Percentiles rank a stretch among this genome's conserved stretches.
Evolutionary conservation across 2,797 vertebrate genomes (phyloP).

Genomic region (Echeneis naucrates): DNA sequence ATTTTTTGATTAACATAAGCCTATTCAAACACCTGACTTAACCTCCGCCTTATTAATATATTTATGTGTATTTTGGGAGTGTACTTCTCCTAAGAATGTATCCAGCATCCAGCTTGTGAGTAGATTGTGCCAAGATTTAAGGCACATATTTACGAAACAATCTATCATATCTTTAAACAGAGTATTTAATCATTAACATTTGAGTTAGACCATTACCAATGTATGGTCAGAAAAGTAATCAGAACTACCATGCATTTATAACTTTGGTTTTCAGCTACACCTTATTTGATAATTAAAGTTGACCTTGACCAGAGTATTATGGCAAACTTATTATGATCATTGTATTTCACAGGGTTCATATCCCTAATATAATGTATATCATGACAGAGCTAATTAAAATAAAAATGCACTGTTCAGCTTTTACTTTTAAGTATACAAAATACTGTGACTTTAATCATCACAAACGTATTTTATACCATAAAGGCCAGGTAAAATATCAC

Average conservation of each 20-base stretch:
- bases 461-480: constrained; percentile 21
- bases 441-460: constrained; percentile 19
- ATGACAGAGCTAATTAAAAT: not conserved
- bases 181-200: constrained; percentile 26
- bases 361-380: constrained; percentile 33
- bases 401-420: constrained; percentile 17
- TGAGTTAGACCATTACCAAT: constrained; percentile 11
- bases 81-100: constrained; percentile 63
- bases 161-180: constrained; percentile 5
- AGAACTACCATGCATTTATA: constrained; percentile 3
- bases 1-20: constrained; percentile 14
- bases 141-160: constrained; percentile 37
- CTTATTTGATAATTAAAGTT: constrained; percentile 6
- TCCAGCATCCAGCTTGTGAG: constrained; percentile 26
- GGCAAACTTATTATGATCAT: constrained; percentile 7
- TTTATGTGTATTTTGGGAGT: constrained; percentile 49
- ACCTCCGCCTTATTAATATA: constrained; percentile 60
- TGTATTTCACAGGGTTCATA: constrained; percentile 23
- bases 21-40: constrained; percentile 43
- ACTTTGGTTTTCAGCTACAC: constrained; percentile 23
- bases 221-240: constrained; percentile 23
- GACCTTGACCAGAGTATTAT: constrained; percentile 14
- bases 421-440: not conserved
- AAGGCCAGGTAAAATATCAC: constrained; percentile 6
- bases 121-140: constrained; percentile 29